These are phyloP conservation scores for Tiaroga cobitis DNA, from an alignment of 2,797 vertebrate genomes.

Conservation along the genomic window DNA sequence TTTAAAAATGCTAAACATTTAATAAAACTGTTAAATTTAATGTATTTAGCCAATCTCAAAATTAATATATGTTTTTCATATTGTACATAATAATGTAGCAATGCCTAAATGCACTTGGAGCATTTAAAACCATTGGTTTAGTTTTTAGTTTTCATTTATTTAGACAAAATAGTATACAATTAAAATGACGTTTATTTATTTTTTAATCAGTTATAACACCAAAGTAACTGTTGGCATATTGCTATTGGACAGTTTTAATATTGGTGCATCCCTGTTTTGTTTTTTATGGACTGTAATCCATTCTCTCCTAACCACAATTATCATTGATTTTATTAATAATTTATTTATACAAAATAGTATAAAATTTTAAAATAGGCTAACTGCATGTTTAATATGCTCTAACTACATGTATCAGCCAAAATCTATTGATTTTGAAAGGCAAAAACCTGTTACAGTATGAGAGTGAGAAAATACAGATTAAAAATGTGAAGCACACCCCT, in stretches of 20 bases:
- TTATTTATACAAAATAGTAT: neutral
- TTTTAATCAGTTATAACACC: neutral
- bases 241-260: neutral
- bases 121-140: neutral
- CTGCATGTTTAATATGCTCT: neutral
- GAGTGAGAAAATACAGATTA: neutral
- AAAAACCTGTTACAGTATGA: neutral
- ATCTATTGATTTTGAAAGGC: neutral
- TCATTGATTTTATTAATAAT: neutral
- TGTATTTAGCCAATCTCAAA: too few relatives aligned
- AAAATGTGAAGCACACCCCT: slow-evolving; percentile 32
- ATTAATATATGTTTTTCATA: neutral
- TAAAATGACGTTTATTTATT: too few relatives aligned
- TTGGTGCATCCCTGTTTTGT: neutral
- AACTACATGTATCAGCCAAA: neutral
- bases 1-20: neutral
- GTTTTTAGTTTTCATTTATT: neutral
- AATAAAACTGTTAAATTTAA: neutral
- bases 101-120: neutral
- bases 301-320: neutral
- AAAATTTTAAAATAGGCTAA: neutral
- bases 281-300: neutral
- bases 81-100: neutral
- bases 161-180: neutral
- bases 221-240: neutral